Evolutionary conservation across 2,797 vertebrate species (phyloP).

Genomic region (Chaenodraco wilsoni): DNA sequence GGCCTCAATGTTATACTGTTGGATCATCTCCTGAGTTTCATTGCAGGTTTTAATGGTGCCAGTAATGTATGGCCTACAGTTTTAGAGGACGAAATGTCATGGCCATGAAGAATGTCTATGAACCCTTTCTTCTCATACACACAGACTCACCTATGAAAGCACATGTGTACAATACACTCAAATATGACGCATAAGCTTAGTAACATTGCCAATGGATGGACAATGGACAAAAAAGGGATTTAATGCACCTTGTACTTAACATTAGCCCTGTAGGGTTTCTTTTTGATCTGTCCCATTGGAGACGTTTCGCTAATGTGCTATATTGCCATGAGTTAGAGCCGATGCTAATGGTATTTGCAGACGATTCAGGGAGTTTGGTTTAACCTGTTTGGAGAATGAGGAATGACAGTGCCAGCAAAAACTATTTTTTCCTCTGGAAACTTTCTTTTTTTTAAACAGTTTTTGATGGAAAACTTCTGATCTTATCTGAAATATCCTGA

Average conservation of each 20-base stretch:
- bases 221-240: conserved; percentile 22
- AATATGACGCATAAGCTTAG: conserved; percentile 30
- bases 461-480: conserved; percentile 35
- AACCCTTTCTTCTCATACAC: conserved; percentile 29
- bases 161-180: conserved; percentile 1
- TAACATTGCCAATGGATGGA: conserved; percentile 28
- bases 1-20: conserved; percentile 60
- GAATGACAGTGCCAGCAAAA: conserved; percentile 39
- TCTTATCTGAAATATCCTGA: conserved; percentile 24
- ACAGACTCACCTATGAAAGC: conserved; percentile 22
- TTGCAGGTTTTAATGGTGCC: conserved; percentile 60
- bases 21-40: conserved; percentile 62
- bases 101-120: conserved; percentile 36
- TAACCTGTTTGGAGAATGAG: conserved; percentile 49
- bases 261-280: conserved; percentile 54
- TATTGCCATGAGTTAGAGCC: conserved; percentile 23
- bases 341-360: conserved; percentile 66
- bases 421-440: conserved; percentile 38
- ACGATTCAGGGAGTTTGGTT: conserved; percentile 41
- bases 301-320: conserved; percentile 54
- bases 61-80: conserved; percentile 48
- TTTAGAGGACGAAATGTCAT: conserved; percentile 60
- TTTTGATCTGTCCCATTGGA: conserved; percentile 56
- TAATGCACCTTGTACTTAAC: conserved; percentile 57
- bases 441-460: conserved; percentile 20